These are phyloP conservation scores for Crocidura indochinensis DNA, from an alignment of 2,797 vertebrate species.

Conservation along the genomic window DNA sequence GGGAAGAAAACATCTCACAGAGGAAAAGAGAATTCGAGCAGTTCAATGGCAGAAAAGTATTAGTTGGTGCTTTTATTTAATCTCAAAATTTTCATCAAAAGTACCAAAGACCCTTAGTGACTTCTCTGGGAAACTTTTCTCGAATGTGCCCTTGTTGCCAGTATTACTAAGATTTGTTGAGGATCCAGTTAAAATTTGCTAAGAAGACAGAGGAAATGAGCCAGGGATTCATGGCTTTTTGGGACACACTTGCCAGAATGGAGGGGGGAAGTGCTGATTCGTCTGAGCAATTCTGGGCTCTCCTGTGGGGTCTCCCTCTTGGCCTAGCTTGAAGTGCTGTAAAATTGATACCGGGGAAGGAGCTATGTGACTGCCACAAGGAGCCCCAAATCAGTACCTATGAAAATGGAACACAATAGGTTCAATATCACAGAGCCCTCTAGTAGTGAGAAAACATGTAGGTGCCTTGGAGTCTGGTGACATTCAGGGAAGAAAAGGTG, in stretches of 20 bases:
- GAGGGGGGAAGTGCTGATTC: background rate
- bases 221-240: background rate
- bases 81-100: constrained; percentile 47
- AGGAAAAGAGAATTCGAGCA: constrained; percentile 1
- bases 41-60: constrained; percentile 33
- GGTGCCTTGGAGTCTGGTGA: no score
- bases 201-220: background rate
- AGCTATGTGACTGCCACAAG: no score
- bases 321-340: background rate
- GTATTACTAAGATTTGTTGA: background rate
- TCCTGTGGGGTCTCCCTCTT: background rate
- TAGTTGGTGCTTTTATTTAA: background rate
- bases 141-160: background rate
- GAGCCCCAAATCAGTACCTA: no score
- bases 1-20: background rate
- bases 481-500: no score
- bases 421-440: no score
- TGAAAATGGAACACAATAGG: no score
- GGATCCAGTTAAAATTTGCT: background rate
- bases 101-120: constrained; percentile 17
- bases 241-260: constrained; percentile 17
- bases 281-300: constrained; percentile 20
- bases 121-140: constrained; percentile 48
- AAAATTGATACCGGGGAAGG: no score
- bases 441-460: no score